Evolutionary conservation across 2,888 invertebrate genomes (phyloP).

Genomic region (Eupithecia centaureata): DNA sequence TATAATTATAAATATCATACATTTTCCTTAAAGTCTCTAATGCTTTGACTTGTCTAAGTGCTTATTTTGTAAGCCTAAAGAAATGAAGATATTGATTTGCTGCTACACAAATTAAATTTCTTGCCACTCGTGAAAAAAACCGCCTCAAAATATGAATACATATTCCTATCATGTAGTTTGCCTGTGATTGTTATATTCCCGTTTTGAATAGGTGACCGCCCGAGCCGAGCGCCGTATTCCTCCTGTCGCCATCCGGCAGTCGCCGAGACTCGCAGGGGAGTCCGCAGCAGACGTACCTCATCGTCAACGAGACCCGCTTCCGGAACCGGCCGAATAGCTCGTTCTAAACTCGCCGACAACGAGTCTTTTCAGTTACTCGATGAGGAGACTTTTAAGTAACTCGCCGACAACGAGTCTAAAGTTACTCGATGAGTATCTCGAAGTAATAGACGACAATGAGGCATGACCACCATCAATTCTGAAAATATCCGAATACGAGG

Average conservation of each 20-base stretch:
- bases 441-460: neutral
- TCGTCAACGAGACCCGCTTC: slow-evolving; percentile 34
- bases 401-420: neutral
- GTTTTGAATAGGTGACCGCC: slow-evolving; percentile 24
- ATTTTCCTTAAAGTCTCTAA: too few relatives aligned
- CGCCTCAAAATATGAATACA: too few relatives aligned
- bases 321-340: slow-evolving; percentile 34
- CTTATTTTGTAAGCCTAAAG: too few relatives aligned
- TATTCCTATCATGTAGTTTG: slow-evolving; percentile 2
- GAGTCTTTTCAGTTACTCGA: neutral
- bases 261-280: slow-evolving; percentile 17
- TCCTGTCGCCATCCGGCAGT: slow-evolving; percentile 16
- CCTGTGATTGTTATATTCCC: slow-evolving; percentile 16
- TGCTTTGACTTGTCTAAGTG: too few relatives aligned
- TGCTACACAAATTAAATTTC: too few relatives aligned
- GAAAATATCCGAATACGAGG: slow-evolving; percentile 3
- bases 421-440: neutral
- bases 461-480: neutral
- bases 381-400: neutral
- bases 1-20: too few relatives aligned
- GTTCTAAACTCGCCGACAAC: slow-evolving; percentile 17
- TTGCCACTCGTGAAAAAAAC: too few relatives aligned
- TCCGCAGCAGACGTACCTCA: slow-evolving; percentile 32
- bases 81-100: too few relatives aligned
- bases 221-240: slow-evolving; percentile 24